Evolutionary conservation across 1,140 invertebrate species (phyloP).

Genomic region (Colletes latitarsis): DNA sequence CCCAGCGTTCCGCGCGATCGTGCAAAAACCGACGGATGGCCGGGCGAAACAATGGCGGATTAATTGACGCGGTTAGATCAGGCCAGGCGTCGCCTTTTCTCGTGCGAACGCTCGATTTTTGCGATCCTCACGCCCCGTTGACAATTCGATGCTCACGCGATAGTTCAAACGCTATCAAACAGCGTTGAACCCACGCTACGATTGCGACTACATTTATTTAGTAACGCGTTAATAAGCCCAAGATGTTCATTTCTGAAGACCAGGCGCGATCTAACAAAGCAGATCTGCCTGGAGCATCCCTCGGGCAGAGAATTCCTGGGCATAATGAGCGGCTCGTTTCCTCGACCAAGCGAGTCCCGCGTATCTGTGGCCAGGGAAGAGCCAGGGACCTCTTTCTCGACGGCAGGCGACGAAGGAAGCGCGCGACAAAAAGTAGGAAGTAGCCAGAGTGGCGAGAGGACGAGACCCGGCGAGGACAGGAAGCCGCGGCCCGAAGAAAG

Average conservation of each 20-base stretch:
- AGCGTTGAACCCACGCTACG: too few species aligned
- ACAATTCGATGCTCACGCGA: too few species aligned
- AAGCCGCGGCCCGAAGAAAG: constrained; percentile 53
- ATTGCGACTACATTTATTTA: too few species aligned
- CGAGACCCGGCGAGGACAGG: constrained; percentile 22
- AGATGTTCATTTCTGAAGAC: too few species aligned
- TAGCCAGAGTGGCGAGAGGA: constrained; percentile 1
- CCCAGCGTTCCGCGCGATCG: background rate
- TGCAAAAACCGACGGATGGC: background rate
- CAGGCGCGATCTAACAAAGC: too few species aligned
- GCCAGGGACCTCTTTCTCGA: background rate
- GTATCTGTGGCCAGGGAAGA: background rate
- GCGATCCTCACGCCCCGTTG: too few species aligned
- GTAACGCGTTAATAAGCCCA: too few species aligned
- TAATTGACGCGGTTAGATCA: background rate
- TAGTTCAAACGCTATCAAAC: too few species aligned
- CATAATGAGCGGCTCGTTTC: constrained; percentile 30
- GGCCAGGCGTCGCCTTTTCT: too few species aligned
- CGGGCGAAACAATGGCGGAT: background rate
- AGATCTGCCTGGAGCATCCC: background rate
- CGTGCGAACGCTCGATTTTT: too few species aligned
- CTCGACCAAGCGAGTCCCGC: background rate
- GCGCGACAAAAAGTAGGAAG: constrained; percentile 24
- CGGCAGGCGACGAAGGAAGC: background rate
- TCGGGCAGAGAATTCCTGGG: background rate